Evolutionary conservation across 1,140 invertebrate genomes (phyloP).

Genomic region (silkworm (Bombyx mori)): DNA sequence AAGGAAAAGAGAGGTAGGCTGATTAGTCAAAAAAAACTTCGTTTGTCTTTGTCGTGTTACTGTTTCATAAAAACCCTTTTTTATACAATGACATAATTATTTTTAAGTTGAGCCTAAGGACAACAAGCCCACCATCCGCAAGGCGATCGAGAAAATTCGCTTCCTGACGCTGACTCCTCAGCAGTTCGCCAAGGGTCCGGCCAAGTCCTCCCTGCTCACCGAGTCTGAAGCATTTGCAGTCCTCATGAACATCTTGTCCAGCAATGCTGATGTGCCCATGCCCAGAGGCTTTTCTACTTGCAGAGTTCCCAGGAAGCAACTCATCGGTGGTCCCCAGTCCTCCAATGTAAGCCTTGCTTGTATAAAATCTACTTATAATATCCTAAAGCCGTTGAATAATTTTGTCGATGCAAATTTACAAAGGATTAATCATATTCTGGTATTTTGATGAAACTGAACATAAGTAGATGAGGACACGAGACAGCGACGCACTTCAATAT

Average conservation of each 20-base stretch:
- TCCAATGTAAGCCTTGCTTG: slow-evolving; percentile 32
- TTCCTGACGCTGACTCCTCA: slow-evolving; percentile 84
- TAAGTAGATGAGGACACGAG: too few relatives aligned
- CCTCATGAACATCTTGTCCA: slow-evolving; percentile 84
- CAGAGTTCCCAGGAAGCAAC: slow-evolving; percentile 49
- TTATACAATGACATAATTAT: background rate
- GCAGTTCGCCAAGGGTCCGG: slow-evolving; percentile 85
- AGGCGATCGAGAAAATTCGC: slow-evolving; percentile 70
- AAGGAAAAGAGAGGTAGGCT: slow-evolving; percentile 14
- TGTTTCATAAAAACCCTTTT: background rate
- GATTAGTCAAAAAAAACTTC: background rate
- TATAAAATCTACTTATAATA: too few relatives aligned
- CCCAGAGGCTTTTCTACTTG: slow-evolving; percentile 79
- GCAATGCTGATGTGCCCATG: slow-evolving; percentile 74
- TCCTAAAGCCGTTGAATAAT: too few relatives aligned
- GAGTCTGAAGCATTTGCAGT: slow-evolving; percentile 85
- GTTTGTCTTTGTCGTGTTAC: background rate
- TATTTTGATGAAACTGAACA: too few relatives aligned
- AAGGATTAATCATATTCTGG: too few relatives aligned
- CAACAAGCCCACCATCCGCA: slow-evolving; percentile 57
- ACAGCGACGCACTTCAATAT: too few relatives aligned
- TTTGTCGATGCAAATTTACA: too few relatives aligned
- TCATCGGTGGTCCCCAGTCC: slow-evolving; percentile 39
- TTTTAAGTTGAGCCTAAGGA: slow-evolving; percentile 9
- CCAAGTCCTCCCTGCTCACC: slow-evolving; percentile 78